Base-by-base conservation (phyloP, 2,797 vertebrate species). In the Acridotheres tristis region DNA sequence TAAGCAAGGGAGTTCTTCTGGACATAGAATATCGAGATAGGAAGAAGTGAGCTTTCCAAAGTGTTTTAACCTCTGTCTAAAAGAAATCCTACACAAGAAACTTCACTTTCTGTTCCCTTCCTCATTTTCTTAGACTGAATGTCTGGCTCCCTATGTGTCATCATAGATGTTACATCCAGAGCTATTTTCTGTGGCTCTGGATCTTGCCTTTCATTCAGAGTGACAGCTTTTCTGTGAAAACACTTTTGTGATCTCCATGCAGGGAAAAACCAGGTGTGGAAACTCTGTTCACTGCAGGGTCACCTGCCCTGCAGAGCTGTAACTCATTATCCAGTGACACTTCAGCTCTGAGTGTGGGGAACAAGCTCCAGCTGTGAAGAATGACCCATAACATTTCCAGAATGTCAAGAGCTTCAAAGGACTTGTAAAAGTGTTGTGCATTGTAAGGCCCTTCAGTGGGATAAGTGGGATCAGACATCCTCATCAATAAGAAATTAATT, bases 401-500 rank as follows among this genome's bases (percentile, higher is more conserved):
- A 87, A 85, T 43, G 67, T 63, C 53, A 50, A 71, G 83, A 82
- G 43, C 80, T 93, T 94, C 69, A 78, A 54, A 91, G 54, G 40
- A 61, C 82, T 90, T 81, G 57, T 85, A 16, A 45, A 66, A 88
- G 36, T 78, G 55, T 69, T 86, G 66, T 67, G 53, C 63, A 47
- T 74, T 90, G 77, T 87, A 82, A 92, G 77, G 63, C 58, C 16
- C 42, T 94, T 90, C 74, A 85, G 50, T 88, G 83, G 50, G 26
- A 78, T 93, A 89, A 91, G 91, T 77, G 85, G 80, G 73, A 86
- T 95, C 79, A 96, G 74, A 86, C 63, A 48, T 65, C 69, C 71
- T 94, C 74, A 90, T 96, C 83, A 91, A 82, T 96, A 96, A 94
- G 50, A 87, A 94, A 95, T 94, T 82, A 96, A 86, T 94, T 89